Evolutionary conservation across 2,888 invertebrate species (phyloP).

Genomic region (Arrhopalites spinosus): DNA sequence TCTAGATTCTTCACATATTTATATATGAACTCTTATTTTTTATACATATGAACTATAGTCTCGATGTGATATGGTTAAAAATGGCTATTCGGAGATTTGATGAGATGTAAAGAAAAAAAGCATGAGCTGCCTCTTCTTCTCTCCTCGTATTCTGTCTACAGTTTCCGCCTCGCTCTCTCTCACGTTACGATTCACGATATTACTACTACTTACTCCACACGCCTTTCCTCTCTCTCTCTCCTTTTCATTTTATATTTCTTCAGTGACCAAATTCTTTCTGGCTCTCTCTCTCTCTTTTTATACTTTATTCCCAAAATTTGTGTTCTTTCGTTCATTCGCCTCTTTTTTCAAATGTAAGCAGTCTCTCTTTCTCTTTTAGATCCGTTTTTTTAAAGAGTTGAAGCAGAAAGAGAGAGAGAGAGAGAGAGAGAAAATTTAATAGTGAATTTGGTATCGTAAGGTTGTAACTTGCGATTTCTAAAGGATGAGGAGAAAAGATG

Average conservation of each 20-base stretch:
- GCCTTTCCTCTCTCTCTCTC: neutral
- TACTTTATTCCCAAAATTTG: neutral
- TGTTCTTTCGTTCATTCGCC: neutral
- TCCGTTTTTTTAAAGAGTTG: neutral
- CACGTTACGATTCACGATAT: neutral
- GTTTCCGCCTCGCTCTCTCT: conserved; percentile 1
- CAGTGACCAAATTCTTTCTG: conserved; percentile 15
- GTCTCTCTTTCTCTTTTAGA: neutral
- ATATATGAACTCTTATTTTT: neutral
- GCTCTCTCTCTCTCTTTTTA: neutral
- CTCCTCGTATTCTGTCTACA: no score
- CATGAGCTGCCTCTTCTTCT: no score
- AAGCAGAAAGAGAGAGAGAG: neutral
- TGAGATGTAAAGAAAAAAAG: neutral
- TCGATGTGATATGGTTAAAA: neutral
- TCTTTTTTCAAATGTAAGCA: no score
- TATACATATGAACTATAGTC: no score
- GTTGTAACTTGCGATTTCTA: no score
- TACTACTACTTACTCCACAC: neutral
- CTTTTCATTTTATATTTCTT: neutral
- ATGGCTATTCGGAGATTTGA: neutral
- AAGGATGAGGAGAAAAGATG: no score
- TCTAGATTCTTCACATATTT: neutral
- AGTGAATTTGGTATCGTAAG: no score
- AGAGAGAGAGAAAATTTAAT: neutral